These are phyloP conservation scores for Blastobasis adustella DNA, from an alignment of 2,888 invertebrate genomes.

Conservation along the genomic window DNA sequence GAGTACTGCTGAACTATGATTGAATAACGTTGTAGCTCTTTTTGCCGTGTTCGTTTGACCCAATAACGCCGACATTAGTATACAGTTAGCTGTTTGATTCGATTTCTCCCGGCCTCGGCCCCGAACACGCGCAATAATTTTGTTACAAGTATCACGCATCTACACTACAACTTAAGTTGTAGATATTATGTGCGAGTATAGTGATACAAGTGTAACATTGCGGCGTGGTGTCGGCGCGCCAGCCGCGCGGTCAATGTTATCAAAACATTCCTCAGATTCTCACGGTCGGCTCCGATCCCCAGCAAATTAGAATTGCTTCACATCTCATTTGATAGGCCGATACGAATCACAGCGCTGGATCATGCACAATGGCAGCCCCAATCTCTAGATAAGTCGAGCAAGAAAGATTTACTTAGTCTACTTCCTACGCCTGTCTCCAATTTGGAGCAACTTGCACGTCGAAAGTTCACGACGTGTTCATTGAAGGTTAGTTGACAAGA, in stretches of 20 bases:
- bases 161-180: background rate
- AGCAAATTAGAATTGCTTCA: conserved; percentile 8
- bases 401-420: no score
- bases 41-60: background rate
- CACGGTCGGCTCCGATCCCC: conserved; percentile 29
- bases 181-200: no score
- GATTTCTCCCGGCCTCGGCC: conserved; percentile 66
- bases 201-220: no score
- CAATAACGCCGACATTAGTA: conserved; percentile 4
- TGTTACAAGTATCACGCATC: conserved; percentile 38
- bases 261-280: conserved; percentile 47
- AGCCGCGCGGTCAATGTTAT: conserved; percentile 31
- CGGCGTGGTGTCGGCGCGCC: background rate
- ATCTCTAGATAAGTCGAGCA: no score
- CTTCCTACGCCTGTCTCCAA: no score
- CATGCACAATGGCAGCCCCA: background rate
- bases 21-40: no score
- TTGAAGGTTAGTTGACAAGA: no score
- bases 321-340: background rate
- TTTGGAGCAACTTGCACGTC: no score
- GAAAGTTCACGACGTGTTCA: no score
- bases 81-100: conserved; percentile 26
- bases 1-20: no score
- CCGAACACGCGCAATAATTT: conserved; percentile 39
- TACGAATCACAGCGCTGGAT: background rate